A percentile compares a stretch with the other conserved stretches of the same genome.
Conservation (phyloP, 2,888 invertebrate species). For the Nomada ferruginata region DNA sequence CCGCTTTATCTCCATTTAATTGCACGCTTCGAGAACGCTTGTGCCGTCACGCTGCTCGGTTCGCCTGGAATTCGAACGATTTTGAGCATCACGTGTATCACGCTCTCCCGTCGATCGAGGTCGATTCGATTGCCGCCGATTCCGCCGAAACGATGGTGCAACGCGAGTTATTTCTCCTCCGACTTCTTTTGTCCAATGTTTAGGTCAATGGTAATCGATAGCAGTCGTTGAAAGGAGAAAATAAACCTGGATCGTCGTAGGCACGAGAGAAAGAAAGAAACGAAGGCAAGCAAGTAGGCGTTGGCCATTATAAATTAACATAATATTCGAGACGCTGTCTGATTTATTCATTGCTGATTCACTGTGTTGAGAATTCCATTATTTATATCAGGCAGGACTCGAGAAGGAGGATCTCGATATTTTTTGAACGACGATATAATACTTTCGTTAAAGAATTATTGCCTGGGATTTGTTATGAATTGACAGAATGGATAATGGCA, state of each 20-base stretch:
- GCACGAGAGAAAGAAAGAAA: background rate
- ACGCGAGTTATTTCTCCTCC: background rate
- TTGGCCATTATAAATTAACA: background rate
- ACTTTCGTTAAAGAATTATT: background rate
- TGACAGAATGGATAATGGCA: too few species aligned
- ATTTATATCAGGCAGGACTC: background rate
- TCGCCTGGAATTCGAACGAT: constrained; percentile 30
- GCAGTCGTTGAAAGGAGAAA: too few species aligned
- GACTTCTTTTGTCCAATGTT: too few species aligned
- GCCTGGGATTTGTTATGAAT: too few species aligned
- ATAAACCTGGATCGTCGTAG: too few species aligned
- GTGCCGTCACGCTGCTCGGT: constrained; percentile 35
- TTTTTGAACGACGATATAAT: too few species aligned
- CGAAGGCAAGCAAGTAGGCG: background rate
- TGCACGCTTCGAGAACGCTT: constrained; percentile 32
- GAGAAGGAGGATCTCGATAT: too few species aligned
- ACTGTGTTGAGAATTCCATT: background rate
- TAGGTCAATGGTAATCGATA: too few species aligned
- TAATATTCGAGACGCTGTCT: background rate
- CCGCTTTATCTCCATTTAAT: constrained; percentile 53
- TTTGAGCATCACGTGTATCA: background rate
- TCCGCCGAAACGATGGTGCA: constrained; percentile 31
- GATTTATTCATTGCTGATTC: background rate
- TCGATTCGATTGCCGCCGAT: constrained; percentile 15
- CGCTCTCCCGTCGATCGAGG: constrained; percentile 39